Evolutionary conservation across 1,140 invertebrate species (phyloP).

Genomic region (Zaprionus ornatus): DNA sequence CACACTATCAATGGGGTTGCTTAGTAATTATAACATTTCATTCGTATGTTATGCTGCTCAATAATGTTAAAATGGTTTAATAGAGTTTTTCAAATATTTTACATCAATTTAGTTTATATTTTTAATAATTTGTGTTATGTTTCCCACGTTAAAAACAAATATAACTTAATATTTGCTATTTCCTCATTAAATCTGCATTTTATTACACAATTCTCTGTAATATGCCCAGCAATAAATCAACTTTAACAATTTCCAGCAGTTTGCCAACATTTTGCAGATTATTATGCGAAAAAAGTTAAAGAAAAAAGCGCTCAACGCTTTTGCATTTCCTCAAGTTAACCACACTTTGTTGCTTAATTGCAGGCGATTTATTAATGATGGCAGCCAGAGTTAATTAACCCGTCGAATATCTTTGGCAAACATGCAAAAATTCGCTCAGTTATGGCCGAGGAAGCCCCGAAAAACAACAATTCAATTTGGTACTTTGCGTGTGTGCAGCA

Average conservation of each 20-base stretch:
- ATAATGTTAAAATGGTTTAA: not conserved
- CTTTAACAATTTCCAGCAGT: not conserved
- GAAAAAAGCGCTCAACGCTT: not conserved
- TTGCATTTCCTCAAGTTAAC: constrained; percentile 37
- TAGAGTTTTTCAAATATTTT: not conserved
- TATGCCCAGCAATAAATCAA: not conserved
- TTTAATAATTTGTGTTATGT: not conserved
- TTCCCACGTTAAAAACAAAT: not conserved
- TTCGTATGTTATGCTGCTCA: no score
- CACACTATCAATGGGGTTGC: no score
- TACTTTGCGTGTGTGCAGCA: not conserved
- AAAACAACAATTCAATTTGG: constrained; percentile 31
- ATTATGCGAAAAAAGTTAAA: not conserved
- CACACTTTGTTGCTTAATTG: constrained; percentile 12
- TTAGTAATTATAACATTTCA: no score
- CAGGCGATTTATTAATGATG: constrained; percentile 25
- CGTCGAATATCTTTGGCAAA: constrained; percentile 22
- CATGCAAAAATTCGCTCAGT: constrained; percentile 33
- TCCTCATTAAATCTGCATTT: not conserved
- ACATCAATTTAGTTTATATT: not conserved
- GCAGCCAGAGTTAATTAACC: constrained; percentile 30
- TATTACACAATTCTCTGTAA: not conserved
- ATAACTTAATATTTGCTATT: not conserved
- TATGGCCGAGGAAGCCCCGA: constrained; percentile 9
- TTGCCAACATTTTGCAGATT: not conserved